Conservation (phyloP, 2,888 invertebrate genomes). For the Tolmerus cingulatus region DNA sequence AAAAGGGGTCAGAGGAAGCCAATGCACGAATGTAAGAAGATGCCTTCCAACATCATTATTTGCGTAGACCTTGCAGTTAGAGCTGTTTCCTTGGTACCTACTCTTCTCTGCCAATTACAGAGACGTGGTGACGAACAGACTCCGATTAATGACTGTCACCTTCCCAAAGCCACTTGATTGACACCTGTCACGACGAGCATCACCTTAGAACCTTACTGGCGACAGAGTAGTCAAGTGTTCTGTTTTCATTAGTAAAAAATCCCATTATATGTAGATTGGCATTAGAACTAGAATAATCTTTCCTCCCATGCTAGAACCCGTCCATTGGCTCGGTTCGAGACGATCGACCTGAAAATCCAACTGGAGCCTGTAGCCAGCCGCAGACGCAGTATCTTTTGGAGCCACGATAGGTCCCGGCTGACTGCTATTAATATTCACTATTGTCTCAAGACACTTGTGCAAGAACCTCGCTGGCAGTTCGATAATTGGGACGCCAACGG, state of each 20-base stretch:
- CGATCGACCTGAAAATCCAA: not conserved
- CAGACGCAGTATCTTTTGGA: not conserved
- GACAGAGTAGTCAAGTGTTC: not conserved
- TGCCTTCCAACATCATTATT: not conserved
- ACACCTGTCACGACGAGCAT: not conserved
- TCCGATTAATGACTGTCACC: not conserved
- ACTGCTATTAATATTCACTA: conserved; percentile 2
- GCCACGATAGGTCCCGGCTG: not conserved
- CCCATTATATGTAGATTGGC: not conserved
- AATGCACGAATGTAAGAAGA: not conserved
- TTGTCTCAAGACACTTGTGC: conserved; percentile 10
- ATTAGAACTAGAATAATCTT: not conserved
- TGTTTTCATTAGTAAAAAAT: not conserved
- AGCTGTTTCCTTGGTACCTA: not conserved
- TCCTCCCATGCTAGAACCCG: not conserved
- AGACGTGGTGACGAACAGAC: not conserved
- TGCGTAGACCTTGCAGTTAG: not conserved
- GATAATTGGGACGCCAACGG: conserved; percentile 16
- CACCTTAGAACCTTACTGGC: not conserved
- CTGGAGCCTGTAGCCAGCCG: not conserved
- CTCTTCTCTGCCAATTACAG: not conserved
- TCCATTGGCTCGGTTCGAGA: not conserved
- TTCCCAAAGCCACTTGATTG: not conserved
- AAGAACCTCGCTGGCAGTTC: conserved; percentile 1
- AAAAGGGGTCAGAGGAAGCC: not conserved